phyloP scores from a whole-genome alignment of 2,797 vertebrate species.

The Chaetodon trifasciatus region DNA sequence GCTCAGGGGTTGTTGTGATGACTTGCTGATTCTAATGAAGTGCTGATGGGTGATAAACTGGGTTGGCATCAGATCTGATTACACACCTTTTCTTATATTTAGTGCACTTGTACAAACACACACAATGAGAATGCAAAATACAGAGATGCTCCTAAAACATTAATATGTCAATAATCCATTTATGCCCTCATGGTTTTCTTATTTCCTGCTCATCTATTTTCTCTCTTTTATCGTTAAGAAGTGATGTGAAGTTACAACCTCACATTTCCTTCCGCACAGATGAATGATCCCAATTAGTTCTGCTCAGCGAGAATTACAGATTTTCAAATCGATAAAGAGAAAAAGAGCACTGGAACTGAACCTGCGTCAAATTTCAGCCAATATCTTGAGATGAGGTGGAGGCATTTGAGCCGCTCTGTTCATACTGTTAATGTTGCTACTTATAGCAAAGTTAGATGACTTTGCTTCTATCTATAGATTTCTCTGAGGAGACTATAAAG shows the following conservation, averaged over 20 bases:
- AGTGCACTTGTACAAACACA: not conserved
- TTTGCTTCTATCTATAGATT: slow-evolving; percentile 38
- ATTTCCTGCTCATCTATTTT: not conserved
- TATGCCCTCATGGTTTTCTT: not conserved
- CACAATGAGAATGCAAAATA: slow-evolving; percentile 6
- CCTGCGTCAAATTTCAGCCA: slow-evolving; percentile 23
- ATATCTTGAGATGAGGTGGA: not conserved
- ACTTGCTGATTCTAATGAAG: slow-evolving; percentile 14
- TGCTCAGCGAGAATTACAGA: slow-evolving; percentile 5
- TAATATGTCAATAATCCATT: not conserved
- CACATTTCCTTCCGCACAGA: not conserved
- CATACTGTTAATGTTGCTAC: slow-evolving; percentile 18
- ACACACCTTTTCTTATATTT: not conserved
- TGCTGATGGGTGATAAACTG: not conserved
- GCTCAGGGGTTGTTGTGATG: slow-evolving; percentile 10
- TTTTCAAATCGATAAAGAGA: slow-evolving; percentile 11
- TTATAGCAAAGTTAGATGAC: slow-evolving; percentile 35
- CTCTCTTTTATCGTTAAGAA: not conserved
- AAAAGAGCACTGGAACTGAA: not conserved
- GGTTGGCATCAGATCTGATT: not conserved
- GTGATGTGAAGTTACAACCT: not conserved
- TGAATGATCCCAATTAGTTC: slow-evolving; percentile 3
- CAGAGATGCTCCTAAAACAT: slow-evolving; percentile 1
- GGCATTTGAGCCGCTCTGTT: slow-evolving; percentile 26
- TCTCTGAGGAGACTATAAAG: slow-evolving; percentile 8